Base-by-base conservation (phyloP, 2,888 invertebrate species). In the Cantharis nigra region DNA sequence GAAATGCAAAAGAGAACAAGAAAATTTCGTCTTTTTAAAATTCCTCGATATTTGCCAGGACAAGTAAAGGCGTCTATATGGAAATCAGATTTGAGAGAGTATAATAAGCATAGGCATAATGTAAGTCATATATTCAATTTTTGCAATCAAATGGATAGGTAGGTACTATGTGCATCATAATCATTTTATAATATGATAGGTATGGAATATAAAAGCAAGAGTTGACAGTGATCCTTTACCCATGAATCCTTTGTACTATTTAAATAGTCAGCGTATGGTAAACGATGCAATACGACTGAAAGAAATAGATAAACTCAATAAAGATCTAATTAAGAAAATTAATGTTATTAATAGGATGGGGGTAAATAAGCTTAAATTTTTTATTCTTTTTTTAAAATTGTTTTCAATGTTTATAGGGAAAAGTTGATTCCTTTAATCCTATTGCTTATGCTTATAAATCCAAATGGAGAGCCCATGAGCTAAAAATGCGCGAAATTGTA, bases 291-390 rank as follows among this genome's bases (percentile, higher is more conserved):
- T 87, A n/a, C 86, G 91, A 69, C 84, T 92, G 18, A 78, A 78
- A 70, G 65, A 84, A 67, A 87, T 90, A 72, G 91, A 92, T 83
- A 89, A 85, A 82, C 89, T 91, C 67, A 93, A 93, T 84, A 91
- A 92, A 82, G 88, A 91, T 13, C 83, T 93, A 9, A 83, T 93
- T 9, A 91, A 91, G 83, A 89, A 88, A 75, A 91, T 93, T 76
- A 92, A 92, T 81, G 81, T 87, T 18, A 91, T 93, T 80, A 91
- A 91, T 83, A 89, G 92, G 81, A 90, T 90, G 30, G 91, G 91
- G 82, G 93, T 92, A 83, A 86, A 87, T 82, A 65, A 13, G 33
- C 23, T 30, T 2, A 3, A n/a, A n/a, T n/a, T n/a, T n/a, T 49
- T 49, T 49, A 7, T 49, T 49, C 70, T 20, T 23, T 14, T 62